Evolutionary conservation across 2,113 vertebrate species (phyloP).

Genomic region (Charadrius vociferus): DNA sequence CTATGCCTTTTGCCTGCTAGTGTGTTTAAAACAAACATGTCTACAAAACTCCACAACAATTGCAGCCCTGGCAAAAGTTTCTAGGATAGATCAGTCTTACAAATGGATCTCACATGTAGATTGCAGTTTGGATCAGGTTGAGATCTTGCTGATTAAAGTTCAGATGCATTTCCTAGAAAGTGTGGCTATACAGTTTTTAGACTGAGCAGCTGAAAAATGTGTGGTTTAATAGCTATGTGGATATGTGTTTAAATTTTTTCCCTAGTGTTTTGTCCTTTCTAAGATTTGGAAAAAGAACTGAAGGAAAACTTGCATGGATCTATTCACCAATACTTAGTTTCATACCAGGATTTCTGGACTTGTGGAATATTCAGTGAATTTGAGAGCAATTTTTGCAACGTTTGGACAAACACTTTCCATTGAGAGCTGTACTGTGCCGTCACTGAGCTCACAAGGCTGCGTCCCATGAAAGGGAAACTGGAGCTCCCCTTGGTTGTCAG

Average conservation of each 20-base stretch:
- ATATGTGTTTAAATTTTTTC: not conserved
- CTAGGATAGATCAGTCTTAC: not conserved
- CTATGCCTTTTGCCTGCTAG: not conserved
- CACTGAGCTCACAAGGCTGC: not conserved
- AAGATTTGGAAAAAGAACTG: not conserved
- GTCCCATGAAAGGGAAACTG: not conserved
- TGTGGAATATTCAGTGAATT: not conserved
- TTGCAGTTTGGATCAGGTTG: not conserved
- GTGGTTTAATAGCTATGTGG: not conserved
- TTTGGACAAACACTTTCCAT: not conserved
- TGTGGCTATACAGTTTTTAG: not conserved
- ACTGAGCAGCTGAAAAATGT: not conserved
- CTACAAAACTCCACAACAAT: not conserved
- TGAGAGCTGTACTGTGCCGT: not conserved
- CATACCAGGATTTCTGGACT: not conserved
- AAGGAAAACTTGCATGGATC: not conserved
- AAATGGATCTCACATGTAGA: not conserved
- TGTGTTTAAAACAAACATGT: not conserved
- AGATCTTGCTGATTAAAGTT: not conserved
- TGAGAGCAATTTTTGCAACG: not conserved
- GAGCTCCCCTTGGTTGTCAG: not conserved
- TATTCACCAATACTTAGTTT: not conserved
- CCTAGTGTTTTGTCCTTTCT: not conserved
- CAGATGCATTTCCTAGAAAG: not conserved
- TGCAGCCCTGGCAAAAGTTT: not conserved